Conservation (phyloP, 2,113 vertebrate species). For the Centropus bengalensis region DNA sequence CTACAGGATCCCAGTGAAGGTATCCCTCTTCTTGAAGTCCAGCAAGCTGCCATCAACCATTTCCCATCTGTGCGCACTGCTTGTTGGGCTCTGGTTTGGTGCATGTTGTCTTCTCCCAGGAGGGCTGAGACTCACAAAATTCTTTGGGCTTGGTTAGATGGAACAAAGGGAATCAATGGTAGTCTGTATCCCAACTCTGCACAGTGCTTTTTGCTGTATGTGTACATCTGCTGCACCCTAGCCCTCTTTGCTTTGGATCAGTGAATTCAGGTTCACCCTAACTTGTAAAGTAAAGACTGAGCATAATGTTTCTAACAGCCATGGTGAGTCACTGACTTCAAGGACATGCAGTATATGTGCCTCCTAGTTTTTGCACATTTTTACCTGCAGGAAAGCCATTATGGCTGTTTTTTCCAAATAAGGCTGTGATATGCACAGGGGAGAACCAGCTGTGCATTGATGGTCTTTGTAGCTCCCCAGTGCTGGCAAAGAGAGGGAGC, state of each 20-base stretch:
- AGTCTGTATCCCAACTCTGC: not conserved
- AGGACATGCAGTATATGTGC: not conserved
- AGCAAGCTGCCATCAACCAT: not conserved
- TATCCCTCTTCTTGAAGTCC: not conserved
- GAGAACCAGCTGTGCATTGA: not conserved
- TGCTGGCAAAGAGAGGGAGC: not conserved
- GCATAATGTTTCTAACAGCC: not conserved
- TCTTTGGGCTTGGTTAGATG: not conserved
- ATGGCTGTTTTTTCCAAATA: not conserved
- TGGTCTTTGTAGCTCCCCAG: not conserved
- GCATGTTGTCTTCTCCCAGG: rapidly evolving
- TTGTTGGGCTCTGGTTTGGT: not conserved
- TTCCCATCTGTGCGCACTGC: not conserved
- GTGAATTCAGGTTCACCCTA: not conserved
- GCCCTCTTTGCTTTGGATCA: not conserved
- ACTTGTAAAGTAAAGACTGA: not conserved
- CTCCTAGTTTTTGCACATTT: not conserved
- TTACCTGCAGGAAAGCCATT: not conserved
- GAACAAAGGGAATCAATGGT: rapidly evolving
- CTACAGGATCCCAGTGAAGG: not conserved
- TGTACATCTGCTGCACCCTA: not conserved
- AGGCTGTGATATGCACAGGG: not conserved
- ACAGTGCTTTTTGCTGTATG: not conserved
- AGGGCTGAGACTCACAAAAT: not conserved
- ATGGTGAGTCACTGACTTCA: not conserved